phyloP scores from a whole-genome alignment of 2,113 vertebrate genomes.

The Salvelinus namaycush region DNA sequence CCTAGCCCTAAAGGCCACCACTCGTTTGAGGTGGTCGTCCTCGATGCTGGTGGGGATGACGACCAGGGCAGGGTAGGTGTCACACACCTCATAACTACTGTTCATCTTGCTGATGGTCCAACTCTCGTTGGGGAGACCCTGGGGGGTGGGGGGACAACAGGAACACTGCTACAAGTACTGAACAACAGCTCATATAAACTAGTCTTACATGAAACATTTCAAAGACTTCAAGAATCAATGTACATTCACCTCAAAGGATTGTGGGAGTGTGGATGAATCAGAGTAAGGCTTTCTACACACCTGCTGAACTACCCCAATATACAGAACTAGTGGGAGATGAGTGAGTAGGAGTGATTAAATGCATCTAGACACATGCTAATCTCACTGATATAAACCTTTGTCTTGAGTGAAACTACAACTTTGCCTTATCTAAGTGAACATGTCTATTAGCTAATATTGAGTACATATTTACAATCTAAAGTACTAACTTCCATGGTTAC shows the following conservation, averaged over 20 bases:
- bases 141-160: slow-evolving; percentile 1
- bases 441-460: too few relatives aligned
- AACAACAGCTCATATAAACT: too few relatives aligned
- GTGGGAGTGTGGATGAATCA: too few relatives aligned
- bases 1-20: slow-evolving; percentile 88
- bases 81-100: slow-evolving; percentile 89
- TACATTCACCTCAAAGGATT: background rate
- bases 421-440: too few relatives aligned
- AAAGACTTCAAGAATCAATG: background rate
- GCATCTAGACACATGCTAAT: too few relatives aligned
- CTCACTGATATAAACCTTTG: too few relatives aligned
- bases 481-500: slow-evolving; percentile 43
- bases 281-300: too few relatives aligned
- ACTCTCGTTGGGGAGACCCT: slow-evolving; percentile 97
- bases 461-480: too few relatives aligned
- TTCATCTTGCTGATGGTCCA: slow-evolving; percentile 96
- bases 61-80: slow-evolving; percentile 90
- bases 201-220: background rate
- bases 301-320: too few relatives aligned
- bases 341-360: too few relatives aligned
- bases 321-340: too few relatives aligned
- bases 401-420: too few relatives aligned
- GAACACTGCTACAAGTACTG: background rate
- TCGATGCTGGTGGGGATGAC: slow-evolving; percentile 89
- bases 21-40: slow-evolving; percentile 88